Evolutionary conservation across 2,888 invertebrate genomes (phyloP).

Genomic region (Unio pictorum): DNA sequence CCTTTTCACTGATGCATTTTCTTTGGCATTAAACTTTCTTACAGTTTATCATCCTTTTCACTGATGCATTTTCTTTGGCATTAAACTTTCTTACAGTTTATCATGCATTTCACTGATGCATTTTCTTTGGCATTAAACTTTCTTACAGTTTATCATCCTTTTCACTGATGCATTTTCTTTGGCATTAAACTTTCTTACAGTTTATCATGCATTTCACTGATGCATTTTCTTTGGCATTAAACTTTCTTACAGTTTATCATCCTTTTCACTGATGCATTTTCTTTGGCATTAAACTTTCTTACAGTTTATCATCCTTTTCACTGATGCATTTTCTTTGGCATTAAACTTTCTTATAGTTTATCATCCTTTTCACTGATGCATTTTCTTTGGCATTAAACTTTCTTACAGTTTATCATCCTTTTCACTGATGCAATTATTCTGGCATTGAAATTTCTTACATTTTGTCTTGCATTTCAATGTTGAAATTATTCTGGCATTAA

Average conservation of each 20-base stretch:
- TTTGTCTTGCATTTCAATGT: background rate
- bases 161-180: too few species aligned
- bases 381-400: background rate
- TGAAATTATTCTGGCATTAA: background rate
- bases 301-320: background rate
- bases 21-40: too few species aligned
- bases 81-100: too few species aligned
- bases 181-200: too few species aligned
- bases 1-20: too few species aligned
- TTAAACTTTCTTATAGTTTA: too few species aligned
- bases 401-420: background rate
- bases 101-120: too few species aligned
- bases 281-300: background rate
- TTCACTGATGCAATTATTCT: background rate
- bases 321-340: background rate
- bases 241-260: background rate
- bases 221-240: background rate
- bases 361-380: background rate
- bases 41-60: too few species aligned
- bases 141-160: too few species aligned
- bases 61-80: too few species aligned
- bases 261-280: background rate
- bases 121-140: too few species aligned
- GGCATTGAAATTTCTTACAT: background rate
- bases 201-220: background rate